Evolutionary conservation across 1,140 invertebrate species (phyloP).

Genomic region (Pseudomyrmex flavicornis): DNA sequence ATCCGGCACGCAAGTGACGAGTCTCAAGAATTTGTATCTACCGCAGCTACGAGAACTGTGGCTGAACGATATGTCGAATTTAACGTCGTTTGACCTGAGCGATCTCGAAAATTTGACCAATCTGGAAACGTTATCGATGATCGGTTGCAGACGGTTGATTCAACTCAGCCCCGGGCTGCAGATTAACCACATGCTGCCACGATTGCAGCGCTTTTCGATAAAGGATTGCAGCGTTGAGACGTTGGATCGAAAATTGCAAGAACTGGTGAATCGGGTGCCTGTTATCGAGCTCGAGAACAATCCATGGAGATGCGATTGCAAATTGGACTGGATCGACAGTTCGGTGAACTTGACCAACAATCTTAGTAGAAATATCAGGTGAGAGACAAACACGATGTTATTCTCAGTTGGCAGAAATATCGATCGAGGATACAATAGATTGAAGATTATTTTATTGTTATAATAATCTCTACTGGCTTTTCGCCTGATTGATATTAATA

Average conservation of each 20-base stretch:
- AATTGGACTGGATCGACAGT: slow-evolving; percentile 80
- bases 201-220: slow-evolving; percentile 77
- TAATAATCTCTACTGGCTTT: neutral
- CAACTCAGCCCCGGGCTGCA: slow-evolving; percentile 72
- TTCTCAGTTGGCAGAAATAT: slow-evolving; percentile 21
- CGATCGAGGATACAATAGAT: neutral
- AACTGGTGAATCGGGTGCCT: slow-evolving; percentile 78
- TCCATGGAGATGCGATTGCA: slow-evolving; percentile 84
- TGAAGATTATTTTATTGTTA: neutral
- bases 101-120: slow-evolving; percentile 80
- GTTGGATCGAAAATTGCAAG: slow-evolving; percentile 71
- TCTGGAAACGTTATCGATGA: slow-evolving; percentile 77
- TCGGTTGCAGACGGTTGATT: slow-evolving; percentile 64
- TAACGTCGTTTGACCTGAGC: slow-evolving; percentile 77
- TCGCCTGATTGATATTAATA: slow-evolving; percentile 2
- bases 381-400: slow-evolving; percentile 39
- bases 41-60: slow-evolving; percentile 75
- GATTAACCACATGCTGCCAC: slow-evolving; percentile 72
- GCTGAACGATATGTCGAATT: slow-evolving; percentile 78
- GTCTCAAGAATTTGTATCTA: slow-evolving; percentile 71
- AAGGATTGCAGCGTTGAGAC: slow-evolving; percentile 75
- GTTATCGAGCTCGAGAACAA: slow-evolving; percentile 81
- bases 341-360: slow-evolving; percentile 73
- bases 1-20: slow-evolving; percentile 77
- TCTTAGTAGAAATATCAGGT: slow-evolving; percentile 79